phyloP scores from a whole-genome alignment of 2,797 vertebrate species.

The Esox lucius region DNA sequence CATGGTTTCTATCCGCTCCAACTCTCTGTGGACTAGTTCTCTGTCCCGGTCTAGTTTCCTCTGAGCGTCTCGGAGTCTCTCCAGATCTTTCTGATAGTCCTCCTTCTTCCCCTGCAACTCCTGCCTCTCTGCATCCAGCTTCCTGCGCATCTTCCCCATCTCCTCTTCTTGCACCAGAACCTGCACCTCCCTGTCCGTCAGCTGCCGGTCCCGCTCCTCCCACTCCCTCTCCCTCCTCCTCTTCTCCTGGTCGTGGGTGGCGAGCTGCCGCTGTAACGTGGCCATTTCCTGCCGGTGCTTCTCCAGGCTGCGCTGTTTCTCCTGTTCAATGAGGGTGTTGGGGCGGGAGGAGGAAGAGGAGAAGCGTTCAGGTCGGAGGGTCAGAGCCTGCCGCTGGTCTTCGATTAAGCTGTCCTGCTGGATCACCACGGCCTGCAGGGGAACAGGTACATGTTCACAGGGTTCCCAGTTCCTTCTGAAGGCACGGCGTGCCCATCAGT shows the following conservation, averaged over 20 bases:
- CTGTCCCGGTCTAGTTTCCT: constrained; percentile 86
- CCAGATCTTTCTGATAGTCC: constrained; percentile 87
- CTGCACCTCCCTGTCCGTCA: constrained; percentile 76
- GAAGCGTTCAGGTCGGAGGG: constrained; percentile 63
- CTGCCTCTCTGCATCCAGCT: constrained; percentile 76
- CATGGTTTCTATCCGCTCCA: constrained; percentile 74
- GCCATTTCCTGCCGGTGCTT: constrained; percentile 94
- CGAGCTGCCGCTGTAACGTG: constrained; percentile 87
- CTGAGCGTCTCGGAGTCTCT: constrained; percentile 84
- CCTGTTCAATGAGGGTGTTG: constrained; percentile 89
- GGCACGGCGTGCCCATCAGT: no score
- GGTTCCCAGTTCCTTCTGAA: no score
- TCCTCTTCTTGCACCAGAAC: constrained; percentile 79
- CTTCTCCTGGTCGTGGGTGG: constrained; percentile 86
- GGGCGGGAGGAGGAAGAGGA: constrained; percentile 72
- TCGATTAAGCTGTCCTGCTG: constrained; percentile 96
- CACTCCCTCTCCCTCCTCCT: constrained; percentile 81
- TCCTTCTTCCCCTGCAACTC: constrained; percentile 82
- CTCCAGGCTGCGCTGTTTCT: constrained; percentile 96
- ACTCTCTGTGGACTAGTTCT: constrained; percentile 77
- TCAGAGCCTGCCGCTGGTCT: constrained; percentile 89
- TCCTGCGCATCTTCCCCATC: constrained; percentile 62
- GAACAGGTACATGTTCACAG: background rate
- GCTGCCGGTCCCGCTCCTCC: constrained; percentile 81
- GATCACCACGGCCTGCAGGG: constrained; percentile 84